Evolutionary conservation across 2,797 vertebrate species (phyloP), one percentile per base, ranked within the genome.

Genomic region (Crocodylus rhombifer): DNA sequence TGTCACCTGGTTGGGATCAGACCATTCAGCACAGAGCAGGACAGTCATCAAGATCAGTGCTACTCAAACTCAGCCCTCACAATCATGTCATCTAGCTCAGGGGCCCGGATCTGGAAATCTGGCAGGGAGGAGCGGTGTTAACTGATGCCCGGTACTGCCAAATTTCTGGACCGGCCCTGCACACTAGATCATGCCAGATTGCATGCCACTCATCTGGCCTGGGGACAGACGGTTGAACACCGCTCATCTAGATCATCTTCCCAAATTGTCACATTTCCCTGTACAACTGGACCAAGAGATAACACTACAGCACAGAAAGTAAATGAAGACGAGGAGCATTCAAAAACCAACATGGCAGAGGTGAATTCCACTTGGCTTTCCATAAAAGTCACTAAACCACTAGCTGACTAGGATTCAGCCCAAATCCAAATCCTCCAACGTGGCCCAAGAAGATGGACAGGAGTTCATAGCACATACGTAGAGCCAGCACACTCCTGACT

Each of bases 381-480:
- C 74, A 89, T 77, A 93, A 87, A 78, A 2, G 74, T 36, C 90
- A 91, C 81, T 80, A 95, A 92, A 64, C 60, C 83, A 80, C 69
- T 93, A 82, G 85, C 20, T 23, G 21, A 71, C 85, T 42, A 42
- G 7, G 42, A 7, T 42, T 42, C 42, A 42, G 8, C 42, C 42
- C 42, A 42, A 42, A 42, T 42, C 42, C 42, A 42, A 42, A 42
- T 42, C 85, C 93, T 90, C 91, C 79, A 95, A 94, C 85, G 95
- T 95, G 95, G 95, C 91, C 88, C 89, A 93, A 92, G 1, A 6
- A 96, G 92, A 85, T 33, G 23, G 33, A 71, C 6, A 36, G 13
- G 33, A 36, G 33, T 7, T 5, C 4, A 36, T 3, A 69, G 14
- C 36, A 36, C 33, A 6, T 71, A 36, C 36, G 33, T 23, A 42